A percentile compares a stretch with the other conserved stretches of the same genome.
Evolutionary conservation across 1,140 invertebrate species (phyloP).

Genomic region (Himalopsyche phryganea): DNA sequence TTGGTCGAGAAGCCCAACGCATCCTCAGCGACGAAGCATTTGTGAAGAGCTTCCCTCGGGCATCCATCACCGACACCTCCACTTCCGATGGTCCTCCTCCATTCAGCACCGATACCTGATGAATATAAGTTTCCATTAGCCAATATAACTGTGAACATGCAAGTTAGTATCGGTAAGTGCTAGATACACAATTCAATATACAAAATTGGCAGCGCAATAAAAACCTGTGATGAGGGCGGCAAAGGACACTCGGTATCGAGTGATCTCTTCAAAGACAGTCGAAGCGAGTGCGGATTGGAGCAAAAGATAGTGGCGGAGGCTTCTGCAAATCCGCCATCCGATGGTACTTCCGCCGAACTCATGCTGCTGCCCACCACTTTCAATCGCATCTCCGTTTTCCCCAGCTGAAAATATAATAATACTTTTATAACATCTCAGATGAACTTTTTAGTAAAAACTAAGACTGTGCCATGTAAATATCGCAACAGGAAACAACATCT

Average conservation of each 20-base stretch:
- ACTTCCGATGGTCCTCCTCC: slow-evolving; percentile 16
- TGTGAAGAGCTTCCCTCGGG: slow-evolving; percentile 13
- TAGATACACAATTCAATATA: too few species aligned
- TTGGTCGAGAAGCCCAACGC: slow-evolving; percentile 9
- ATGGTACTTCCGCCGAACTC: background rate
- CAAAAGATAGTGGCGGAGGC: slow-evolving; percentile 12
- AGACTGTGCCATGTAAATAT: too few species aligned
- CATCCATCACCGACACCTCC: slow-evolving; percentile 17
- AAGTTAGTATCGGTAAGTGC: too few species aligned
- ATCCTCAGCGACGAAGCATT: slow-evolving; percentile 23
- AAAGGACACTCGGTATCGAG: slow-evolving; percentile 11
- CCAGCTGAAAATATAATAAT: slow-evolving; percentile 21
- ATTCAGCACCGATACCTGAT: slow-evolving; percentile 15
- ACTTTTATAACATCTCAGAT: too few species aligned
- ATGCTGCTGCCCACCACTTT: slow-evolving; percentile 10
- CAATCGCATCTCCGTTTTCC: slow-evolving; percentile 19
- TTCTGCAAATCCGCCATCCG: background rate
- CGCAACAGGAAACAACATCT: too few species aligned
- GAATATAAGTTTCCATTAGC: background rate
- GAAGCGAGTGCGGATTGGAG: slow-evolving; percentile 13
- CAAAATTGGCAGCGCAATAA: too few species aligned
- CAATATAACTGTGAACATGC: too few species aligned
- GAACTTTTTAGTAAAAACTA: too few species aligned
- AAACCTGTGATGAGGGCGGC: slow-evolving; percentile 20
- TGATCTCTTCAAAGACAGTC: slow-evolving; percentile 2